Conservation (phyloP, 2,888 invertebrate genomes). For the Polymixis flavicincta region DNA sequence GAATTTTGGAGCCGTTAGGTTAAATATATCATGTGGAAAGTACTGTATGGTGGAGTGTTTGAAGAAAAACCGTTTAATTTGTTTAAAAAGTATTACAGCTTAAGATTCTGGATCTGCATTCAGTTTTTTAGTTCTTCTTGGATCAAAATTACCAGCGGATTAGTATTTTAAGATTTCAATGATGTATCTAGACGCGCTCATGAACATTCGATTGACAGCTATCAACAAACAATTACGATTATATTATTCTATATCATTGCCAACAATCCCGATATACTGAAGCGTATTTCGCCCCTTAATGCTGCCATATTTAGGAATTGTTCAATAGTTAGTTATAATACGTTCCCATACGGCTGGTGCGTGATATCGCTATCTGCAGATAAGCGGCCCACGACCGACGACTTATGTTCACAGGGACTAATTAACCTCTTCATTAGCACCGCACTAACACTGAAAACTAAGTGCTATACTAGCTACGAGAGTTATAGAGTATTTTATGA, state of each 20-base stretch:
- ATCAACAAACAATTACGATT: not conserved
- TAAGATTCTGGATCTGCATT: not conserved
- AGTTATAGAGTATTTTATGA: slow-evolving; percentile 63
- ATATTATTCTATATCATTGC: slow-evolving; percentile 15
- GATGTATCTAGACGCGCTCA: not conserved
- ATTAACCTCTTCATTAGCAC: slow-evolving; percentile 82
- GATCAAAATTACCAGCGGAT: not conserved
- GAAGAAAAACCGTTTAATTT: slow-evolving; percentile 2
- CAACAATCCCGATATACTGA: not conserved
- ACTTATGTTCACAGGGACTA: slow-evolving; percentile 70
- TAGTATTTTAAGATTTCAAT: not conserved
- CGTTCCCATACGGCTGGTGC: slow-evolving; percentile 62
- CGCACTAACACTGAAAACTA: slow-evolving; percentile 59
- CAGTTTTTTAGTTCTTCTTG: not conserved
- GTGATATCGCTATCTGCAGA: slow-evolving; percentile 75
- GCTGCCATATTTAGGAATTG: slow-evolving; percentile 47
- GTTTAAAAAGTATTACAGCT: not conserved
- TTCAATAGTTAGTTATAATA: slow-evolving; percentile 49
- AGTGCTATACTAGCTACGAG: slow-evolving; percentile 54
- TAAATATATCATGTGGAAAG: slow-evolving; percentile 29
- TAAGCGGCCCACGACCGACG: slow-evolving; percentile 72
- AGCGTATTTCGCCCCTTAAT: slow-evolving; percentile 11
- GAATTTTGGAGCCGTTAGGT: slow-evolving; percentile 52
- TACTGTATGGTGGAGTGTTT: not conserved
- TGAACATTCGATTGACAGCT: not conserved